Conservation (phyloP, 2,797 vertebrate species). For the Sebastes steindachneri region DNA sequence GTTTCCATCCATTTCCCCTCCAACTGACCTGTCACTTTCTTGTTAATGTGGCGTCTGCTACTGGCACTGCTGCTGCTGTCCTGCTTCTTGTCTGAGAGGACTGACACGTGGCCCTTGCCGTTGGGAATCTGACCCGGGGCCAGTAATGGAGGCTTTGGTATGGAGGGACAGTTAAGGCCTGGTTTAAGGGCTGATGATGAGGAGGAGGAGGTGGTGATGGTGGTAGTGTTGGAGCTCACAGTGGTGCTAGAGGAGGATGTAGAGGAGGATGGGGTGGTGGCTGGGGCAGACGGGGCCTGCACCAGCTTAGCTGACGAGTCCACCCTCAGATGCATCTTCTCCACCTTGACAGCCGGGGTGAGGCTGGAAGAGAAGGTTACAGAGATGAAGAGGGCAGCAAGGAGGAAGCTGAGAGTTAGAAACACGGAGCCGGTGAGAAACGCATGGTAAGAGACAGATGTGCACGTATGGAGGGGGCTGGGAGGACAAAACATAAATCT, state of each 20-base stretch:
- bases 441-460: constrained; percentile 64
- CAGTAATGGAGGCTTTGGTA: constrained; percentile 99
- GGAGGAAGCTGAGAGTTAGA: constrained; percentile 69
- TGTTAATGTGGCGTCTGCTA: constrained; percentile 94
- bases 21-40: constrained; percentile 93
- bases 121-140: constrained; percentile 96
- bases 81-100: constrained; percentile 88
- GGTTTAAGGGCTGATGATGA: constrained; percentile 88
- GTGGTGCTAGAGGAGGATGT: constrained; percentile 84
- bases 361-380: constrained; percentile 85
- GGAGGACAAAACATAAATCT: constrained; percentile 59
- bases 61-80: constrained; percentile 85
- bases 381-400: constrained; percentile 66
- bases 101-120: constrained; percentile 94
- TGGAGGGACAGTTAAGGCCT: constrained; percentile 99
- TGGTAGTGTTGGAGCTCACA: constrained; percentile 85
- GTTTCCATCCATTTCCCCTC: not conserved
- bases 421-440: constrained; percentile 64
- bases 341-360: constrained; percentile 94
- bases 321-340: constrained; percentile 94
- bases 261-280: constrained; percentile 77
- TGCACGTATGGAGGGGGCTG: constrained; percentile 55
- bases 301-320: constrained; percentile 90
- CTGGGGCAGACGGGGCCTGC: constrained; percentile 88
- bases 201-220: constrained; percentile 72